Evolutionary conservation across 2,113 vertebrate species (phyloP), one percentile per base, ranked within the genome.

Genomic region (Dascyllus trimaculatus): DNA sequence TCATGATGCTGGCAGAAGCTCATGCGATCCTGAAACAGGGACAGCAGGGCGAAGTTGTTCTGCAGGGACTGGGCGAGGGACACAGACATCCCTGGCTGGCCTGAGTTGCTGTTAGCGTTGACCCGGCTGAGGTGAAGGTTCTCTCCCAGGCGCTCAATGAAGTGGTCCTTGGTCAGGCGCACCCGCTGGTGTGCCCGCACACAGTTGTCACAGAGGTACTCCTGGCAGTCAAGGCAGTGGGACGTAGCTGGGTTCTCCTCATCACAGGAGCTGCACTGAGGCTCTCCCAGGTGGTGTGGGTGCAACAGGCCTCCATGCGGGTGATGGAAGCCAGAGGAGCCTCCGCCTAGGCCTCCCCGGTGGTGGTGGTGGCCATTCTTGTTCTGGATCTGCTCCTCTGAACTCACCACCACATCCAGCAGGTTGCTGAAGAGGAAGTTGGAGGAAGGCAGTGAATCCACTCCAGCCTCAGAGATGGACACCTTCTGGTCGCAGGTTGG

Each of bases 391-490:
- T 91, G 94, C 78, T 96, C 95, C 63, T 96, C 95, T 0, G 94
- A 93, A 71, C 95, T 95, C 76, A 96, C 96, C 71, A 98, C 97
- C 46, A 96, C 96, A 45, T 97, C 97, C 80, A 98, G 95, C 85
- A 98, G 94, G 95, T 96, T 97, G 90, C 95, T 97, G 93, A 98
- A 96, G 51, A 98, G 94, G 92, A 98, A 97, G 90, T 95, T 96
- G 71, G 96, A 96, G 59, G 96, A 96, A n/a, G 97, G 96, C 86
- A 98, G 92, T 35, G 96, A 95, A 88, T 98, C 97, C 93, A 97
- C 95, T 25, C 96, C 97, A 9, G 96, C 95, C 89, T 97, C 96
- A 11, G 96, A 95, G 89, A 97, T 95, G 82, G 96, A 96, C 70
- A 96, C 96, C 85, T 97, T 97, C 92, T 97, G 96, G 92, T 97